These are phyloP conservation scores for Steinernema scapterisci DNA, from an alignment of 2,888 invertebrate species.

Conservation along the genomic window DNA sequence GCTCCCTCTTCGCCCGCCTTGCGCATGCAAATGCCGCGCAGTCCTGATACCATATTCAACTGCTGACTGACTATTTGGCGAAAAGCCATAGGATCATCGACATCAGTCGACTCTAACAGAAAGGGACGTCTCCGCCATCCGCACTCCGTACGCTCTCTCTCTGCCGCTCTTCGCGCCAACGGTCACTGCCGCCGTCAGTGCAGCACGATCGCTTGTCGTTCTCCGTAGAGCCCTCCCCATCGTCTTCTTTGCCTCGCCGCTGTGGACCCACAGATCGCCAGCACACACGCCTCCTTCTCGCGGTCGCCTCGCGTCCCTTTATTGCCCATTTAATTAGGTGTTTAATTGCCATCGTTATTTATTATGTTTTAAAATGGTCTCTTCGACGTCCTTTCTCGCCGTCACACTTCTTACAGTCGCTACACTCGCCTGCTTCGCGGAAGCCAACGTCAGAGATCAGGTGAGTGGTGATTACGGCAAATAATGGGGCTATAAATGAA, in stretches of 20 bases:
- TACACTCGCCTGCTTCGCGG: neutral
- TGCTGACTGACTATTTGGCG: neutral
- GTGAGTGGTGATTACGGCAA: neutral
- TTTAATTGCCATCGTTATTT: conserved; percentile 5
- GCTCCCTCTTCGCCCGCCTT: neutral
- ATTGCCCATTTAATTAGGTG: conserved; percentile 31
- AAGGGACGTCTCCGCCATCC: neutral
- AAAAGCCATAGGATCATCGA: neutral
- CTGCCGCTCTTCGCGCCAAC: neutral
- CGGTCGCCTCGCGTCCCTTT: neutral
- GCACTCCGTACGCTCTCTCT: neutral
- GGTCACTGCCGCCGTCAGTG: neutral
- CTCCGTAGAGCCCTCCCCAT: neutral
- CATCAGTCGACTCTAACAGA: neutral
- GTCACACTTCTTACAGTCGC: neutral
- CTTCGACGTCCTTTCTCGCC: neutral
- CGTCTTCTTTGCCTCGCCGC: neutral
- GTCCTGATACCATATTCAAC: neutral
- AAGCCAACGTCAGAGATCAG: conserved; percentile 19
- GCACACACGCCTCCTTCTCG: too few relatives aligned
- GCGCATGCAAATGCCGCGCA: neutral
- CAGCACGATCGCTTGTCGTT: neutral
- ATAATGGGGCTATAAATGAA: conserved; percentile 9
- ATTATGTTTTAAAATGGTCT: conserved; percentile 23
- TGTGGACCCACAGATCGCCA: too few relatives aligned